These are phyloP conservation scores for Nothocercus nigrocapillus DNA, from an alignment of 2,113 vertebrate species.

Conservation along the genomic window DNA sequence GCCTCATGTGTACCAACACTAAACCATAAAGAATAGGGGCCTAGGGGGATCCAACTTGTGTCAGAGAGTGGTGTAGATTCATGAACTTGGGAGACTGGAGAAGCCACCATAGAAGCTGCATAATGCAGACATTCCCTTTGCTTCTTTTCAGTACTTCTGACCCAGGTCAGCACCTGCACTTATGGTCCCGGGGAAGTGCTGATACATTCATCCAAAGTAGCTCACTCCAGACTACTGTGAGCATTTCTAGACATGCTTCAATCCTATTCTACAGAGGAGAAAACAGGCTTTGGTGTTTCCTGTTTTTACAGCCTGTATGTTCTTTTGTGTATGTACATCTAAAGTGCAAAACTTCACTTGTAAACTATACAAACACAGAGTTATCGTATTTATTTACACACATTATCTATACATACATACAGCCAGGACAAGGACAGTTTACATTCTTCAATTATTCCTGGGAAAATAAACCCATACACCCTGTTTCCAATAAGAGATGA, in stretches of 20 bases:
- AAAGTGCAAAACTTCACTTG: neutral
- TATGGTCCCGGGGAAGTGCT: neutral
- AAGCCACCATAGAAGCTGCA: neutral
- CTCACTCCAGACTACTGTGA: neutral
- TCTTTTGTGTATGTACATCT: neutral
- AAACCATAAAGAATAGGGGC: neutral
- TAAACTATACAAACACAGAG: no score
- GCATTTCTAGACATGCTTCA: neutral
- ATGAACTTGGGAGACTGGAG: neutral
- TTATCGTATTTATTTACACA: neutral
- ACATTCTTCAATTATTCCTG: neutral
- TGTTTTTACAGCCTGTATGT: accelerated
- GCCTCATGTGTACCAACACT: neutral
- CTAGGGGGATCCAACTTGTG: accelerated
- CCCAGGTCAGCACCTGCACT: neutral
- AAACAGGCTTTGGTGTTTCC: neutral
- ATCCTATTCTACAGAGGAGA: neutral
- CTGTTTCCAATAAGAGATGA: neutral
- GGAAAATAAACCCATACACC: neutral
- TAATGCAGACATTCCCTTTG: neutral
- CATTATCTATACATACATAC: neutral
- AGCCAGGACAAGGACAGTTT: neutral
- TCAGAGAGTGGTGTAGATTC: neutral
- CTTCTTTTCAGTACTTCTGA: neutral
- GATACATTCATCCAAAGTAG: neutral